A percentile compares a stretch with the other conserved stretches of the same genome.
phyloP scores from a whole-genome alignment of 2,113 vertebrate genomes.

The Strigops habroptila region DNA sequence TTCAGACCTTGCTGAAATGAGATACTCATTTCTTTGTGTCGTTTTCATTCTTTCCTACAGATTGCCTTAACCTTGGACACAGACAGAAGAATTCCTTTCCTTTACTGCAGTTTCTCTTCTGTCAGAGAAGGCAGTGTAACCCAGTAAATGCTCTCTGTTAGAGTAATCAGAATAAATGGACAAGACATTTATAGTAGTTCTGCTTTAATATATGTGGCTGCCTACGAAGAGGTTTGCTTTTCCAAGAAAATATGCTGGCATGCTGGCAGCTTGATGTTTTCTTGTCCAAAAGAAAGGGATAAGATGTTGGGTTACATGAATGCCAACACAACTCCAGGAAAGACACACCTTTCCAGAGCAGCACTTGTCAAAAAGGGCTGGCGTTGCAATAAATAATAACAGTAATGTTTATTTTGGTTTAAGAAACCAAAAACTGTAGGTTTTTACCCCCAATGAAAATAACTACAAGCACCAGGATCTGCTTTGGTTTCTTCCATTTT shows the following conservation, averaged over 20 bases:
- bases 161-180: not conserved
- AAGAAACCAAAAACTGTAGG: not conserved
- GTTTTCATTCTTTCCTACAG: not conserved
- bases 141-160: not conserved
- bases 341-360: not conserved
- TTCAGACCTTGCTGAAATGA: not conserved
- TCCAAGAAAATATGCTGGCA: not conserved
- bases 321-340: not conserved
- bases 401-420: not conserved
- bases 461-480: not conserved
- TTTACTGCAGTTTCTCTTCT: not conserved
- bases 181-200: not conserved
- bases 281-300: not conserved
- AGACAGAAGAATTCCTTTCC: not conserved
- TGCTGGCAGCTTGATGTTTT: not conserved
- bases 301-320: not conserved
- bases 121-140: not conserved
- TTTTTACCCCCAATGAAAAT: not conserved
- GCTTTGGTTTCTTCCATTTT: not conserved
- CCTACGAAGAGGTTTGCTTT: not conserved
- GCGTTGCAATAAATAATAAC: not conserved
- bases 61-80: not conserved
- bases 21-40: not conserved
- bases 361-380: not conserved
- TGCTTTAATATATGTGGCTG: not conserved